Base-by-base conservation (phyloP, 1,140 invertebrate genomes). In the Cheumatopsyche charites region DNA sequence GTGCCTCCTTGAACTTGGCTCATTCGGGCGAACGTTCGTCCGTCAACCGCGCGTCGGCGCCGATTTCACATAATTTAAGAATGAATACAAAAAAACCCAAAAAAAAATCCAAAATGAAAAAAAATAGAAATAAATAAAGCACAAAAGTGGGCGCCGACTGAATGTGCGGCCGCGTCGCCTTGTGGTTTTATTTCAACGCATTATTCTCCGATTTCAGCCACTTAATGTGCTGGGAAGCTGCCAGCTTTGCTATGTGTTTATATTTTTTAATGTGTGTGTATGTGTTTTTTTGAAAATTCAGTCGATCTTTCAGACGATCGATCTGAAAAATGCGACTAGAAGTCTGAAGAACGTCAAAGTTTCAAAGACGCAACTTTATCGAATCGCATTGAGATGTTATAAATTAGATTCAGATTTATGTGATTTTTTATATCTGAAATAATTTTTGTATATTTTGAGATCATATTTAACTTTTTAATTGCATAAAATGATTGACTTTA, bases 121-220 rank as follows among this genome's bases (percentile, higher is more conserved):
- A 9, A 71, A 55, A 55, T 36, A 71, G 70, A 71, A 62, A 63
- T 25, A 49, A 21, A 71, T 71, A 71, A 71, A 65, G 49, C 45
- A 11, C 12, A 47, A 71, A 67, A 75, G 58, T 70, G 61, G 69
- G 73, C 73, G 73, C 73, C 73, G 73, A 71, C 63, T 52, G 47
- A 36, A 36, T 36, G 29, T 21, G 65, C 36, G 47, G 17, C 68
- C 52, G 55, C 41, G 36, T n/a, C 26, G 13, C 21, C 21, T 52
- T 49, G 66, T 75, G 45, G 58, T 75, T 70, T 75, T 72, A 49
- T 75, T 75, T 75, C 47, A 70, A 72, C 70, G 71, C 73, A 75
- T 75, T 75, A 75, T 75, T 75, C 73, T 75, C 73, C 67, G 71
- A 75, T 75, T 75, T 75, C 73, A 75, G 73, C 73, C 73, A 75